A percentile compares a stretch with the other conserved stretches of the same genome.
These are phyloP conservation scores for Suillia variegata DNA, from an alignment of 2,888 invertebrate species.

Conservation along the genomic window DNA sequence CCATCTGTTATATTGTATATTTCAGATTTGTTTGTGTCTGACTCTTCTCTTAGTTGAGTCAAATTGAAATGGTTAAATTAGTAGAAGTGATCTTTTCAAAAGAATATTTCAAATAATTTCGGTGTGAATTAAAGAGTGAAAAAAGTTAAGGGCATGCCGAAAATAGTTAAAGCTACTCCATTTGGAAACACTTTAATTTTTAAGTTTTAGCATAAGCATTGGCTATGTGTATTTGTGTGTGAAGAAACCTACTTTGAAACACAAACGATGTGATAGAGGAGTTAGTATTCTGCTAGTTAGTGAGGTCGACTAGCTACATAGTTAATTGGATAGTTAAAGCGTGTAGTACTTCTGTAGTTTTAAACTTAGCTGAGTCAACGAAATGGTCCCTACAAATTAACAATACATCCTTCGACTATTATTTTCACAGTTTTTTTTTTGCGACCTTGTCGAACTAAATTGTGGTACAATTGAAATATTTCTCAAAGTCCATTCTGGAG, in stretches of 20 bases:
- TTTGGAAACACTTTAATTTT: too few species aligned
- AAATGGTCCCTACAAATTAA: constrained; percentile 1
- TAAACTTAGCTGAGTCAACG: not conserved
- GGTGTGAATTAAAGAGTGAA: not conserved
- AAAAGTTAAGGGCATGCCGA: not conserved
- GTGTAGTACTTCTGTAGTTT: too few species aligned
- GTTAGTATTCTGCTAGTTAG: too few species aligned
- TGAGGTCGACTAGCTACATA: too few species aligned
- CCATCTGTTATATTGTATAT: not conserved
- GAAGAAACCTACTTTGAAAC: too few species aligned
- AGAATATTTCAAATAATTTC: not conserved
- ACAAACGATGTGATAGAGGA: too few species aligned
- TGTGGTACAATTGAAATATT: not conserved
- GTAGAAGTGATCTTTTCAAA: not conserved
- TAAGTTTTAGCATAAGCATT: too few species aligned
- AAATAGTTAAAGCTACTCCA: not conserved
- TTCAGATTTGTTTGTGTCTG: not conserved
- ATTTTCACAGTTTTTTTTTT: not conserved
- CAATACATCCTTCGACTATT: not conserved
- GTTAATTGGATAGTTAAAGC: too few species aligned
- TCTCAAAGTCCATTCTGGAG: too few species aligned
- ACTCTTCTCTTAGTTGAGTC: not conserved
- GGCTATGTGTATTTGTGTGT: too few species aligned
- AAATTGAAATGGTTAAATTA: not conserved
- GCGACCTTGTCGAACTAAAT: not conserved